These are phyloP conservation scores for Colistium nudipinnis DNA, from an alignment of 2,113 vertebrate genomes.

Conservation along the genomic window DNA sequence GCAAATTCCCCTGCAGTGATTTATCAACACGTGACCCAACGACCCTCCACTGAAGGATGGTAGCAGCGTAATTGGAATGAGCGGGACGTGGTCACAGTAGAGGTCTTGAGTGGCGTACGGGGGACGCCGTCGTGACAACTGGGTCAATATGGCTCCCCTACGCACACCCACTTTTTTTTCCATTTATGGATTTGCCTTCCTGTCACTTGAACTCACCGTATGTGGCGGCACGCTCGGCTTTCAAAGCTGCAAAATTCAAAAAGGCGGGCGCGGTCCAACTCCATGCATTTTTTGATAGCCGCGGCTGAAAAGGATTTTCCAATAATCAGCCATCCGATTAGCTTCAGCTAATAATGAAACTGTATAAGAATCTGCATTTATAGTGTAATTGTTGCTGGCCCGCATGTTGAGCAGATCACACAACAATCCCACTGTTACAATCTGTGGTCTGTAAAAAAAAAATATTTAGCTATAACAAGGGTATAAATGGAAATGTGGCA, in stretches of 20 bases:
- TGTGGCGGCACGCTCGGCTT: conserved; percentile 6
- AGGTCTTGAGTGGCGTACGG: conserved; percentile 40
- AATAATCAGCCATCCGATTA: too few species aligned
- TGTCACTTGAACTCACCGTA: conserved; percentile 39
- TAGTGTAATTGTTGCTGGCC: not conserved
- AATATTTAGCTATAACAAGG: too few species aligned
- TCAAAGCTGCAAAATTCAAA: not conserved
- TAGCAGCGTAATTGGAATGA: conserved; percentile 30
- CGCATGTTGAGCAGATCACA: not conserved
- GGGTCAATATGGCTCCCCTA: conserved; percentile 6
- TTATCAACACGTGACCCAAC: conserved; percentile 8
- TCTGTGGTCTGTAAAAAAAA: too few species aligned
- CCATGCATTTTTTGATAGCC: not conserved
- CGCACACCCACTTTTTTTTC: conserved; percentile 29
- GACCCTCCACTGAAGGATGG: conserved; percentile 6
- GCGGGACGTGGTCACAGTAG: conserved; percentile 11
- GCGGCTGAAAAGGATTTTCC: not conserved
- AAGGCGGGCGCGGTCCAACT: not conserved
- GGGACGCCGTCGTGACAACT: conserved; percentile 38
- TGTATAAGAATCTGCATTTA: not conserved
- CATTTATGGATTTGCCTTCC: conserved; percentile 40
- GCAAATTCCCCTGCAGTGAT: conserved; percentile 16
- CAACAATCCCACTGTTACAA: too few species aligned
- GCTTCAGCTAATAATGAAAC: not conserved
- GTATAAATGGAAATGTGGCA: too few species aligned